Conservation (phyloP, 2,888 invertebrate genomes). For the Germaria angustata region DNA sequence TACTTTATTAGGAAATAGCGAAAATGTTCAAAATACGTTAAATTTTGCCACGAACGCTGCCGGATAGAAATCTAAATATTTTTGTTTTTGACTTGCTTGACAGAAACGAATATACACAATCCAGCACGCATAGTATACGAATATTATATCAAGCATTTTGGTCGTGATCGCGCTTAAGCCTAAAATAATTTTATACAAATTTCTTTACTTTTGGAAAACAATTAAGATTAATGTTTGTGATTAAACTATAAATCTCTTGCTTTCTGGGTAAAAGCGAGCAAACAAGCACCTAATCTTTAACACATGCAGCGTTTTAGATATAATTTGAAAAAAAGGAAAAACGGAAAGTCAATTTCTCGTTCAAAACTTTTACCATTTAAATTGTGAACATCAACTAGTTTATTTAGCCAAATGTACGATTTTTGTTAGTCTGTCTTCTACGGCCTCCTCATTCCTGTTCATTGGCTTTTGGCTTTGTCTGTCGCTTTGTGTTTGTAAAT, state of each 20-base stretch:
- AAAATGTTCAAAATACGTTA: no score
- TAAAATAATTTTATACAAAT: no score
- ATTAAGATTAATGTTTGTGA: not conserved
- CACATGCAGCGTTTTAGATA: not conserved
- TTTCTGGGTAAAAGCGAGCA: not conserved
- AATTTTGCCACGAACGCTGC: no score
- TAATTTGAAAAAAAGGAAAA: not conserved
- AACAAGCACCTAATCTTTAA: no score
- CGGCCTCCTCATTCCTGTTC: conserved; percentile 32
- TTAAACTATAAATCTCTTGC: not conserved
- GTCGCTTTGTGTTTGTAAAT: conserved; percentile 32
- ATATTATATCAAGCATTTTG: no score
- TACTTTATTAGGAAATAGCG: no score
- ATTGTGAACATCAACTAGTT: conserved; percentile 63
- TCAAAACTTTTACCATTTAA: conserved; percentile 57
- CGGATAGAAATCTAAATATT: no score
- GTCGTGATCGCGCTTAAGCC: no score
- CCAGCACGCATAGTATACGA: no score
- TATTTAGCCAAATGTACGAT: conserved; percentile 26
- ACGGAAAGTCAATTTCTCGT: not conserved
- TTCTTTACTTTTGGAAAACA: not conserved
- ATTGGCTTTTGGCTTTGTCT: conserved; percentile 30
- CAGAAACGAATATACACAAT: no score
- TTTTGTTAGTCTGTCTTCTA: not conserved
- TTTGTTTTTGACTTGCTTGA: no score